Percentiles rank a stretch among this genome's conserved stretches.
Conservation (phyloP, 2,113 vertebrate genomes). For the Anthoscopus minutus region DNA sequence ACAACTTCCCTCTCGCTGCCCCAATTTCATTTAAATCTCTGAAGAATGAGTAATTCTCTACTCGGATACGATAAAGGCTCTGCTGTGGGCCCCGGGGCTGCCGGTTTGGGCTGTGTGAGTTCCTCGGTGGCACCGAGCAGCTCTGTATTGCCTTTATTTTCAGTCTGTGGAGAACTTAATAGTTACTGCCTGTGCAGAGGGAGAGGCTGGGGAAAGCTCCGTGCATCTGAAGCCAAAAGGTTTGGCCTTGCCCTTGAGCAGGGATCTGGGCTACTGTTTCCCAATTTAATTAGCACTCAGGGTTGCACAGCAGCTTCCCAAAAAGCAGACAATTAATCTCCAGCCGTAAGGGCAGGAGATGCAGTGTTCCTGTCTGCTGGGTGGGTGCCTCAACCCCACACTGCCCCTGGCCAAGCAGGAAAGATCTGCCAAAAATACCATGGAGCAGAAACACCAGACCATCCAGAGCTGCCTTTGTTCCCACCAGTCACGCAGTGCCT, state of each 20-base stretch:
- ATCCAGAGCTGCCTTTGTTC: not conserved
- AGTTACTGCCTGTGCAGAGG: not conserved
- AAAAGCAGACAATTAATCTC: conserved; percentile 2
- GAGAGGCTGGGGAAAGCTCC: not conserved
- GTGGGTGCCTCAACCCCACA: not conserved
- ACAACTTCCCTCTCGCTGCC: not conserved
- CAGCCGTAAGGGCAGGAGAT: not conserved
- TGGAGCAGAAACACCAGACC: not conserved
- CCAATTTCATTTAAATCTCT: not conserved
- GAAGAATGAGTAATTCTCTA: conserved; percentile 33
- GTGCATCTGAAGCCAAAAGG: not conserved
- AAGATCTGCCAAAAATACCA: not conserved
- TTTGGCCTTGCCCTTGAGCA: conserved; percentile 25
- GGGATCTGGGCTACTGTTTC: conserved; percentile 24
- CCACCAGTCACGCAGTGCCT: not conserved
- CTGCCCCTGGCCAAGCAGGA: not conserved
- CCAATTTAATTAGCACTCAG: conserved; percentile 22
- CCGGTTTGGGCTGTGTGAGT: not conserved
- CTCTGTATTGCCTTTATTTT: not conserved
- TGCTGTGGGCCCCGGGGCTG: not conserved
- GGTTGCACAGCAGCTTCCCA: not conserved
- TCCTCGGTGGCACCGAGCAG: not conserved
- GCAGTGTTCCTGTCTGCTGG: not conserved
- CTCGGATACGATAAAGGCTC: not conserved
- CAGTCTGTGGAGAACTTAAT: accelerated